Evolutionary conservation across 1,140 invertebrate genomes (phyloP), one percentile per base, ranked within the genome.

Genomic region (Trichoplusia ni): DNA sequence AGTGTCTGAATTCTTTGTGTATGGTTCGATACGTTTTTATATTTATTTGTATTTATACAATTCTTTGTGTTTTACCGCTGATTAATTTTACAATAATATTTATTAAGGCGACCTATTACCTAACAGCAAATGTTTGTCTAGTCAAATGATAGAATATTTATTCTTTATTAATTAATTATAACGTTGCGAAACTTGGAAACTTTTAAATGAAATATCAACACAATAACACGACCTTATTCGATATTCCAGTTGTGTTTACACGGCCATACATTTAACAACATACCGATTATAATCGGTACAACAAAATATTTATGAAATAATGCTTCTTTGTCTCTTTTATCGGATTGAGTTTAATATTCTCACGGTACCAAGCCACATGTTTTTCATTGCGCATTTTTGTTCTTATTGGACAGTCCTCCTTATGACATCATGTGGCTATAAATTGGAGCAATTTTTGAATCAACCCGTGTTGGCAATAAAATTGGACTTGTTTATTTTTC

Each of bases 361-460:
- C 84, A 89, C 85, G 85, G 71, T 70, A 53, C 64, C 44, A 31
- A 35, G 71, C 82, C 85, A 88, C 81, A 86, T 88, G 85, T 84
- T 84, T 77, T 81, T 81, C 73, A 79, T 77, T 78, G 79, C 76
- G 77, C 70, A 69, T 83, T 75, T 84, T 84, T 83, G 77, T 82
- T 76, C 75, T 82, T 77, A 81, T 84, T 83, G 69, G 73, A 67
- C 72, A 73, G 69, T 76, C 67, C 72, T 65, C 71, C 67, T 69
- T 75, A 83, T 84, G 81, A 79, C 80, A 83, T 86, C 82, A 86
- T 75, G 76, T 71, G 66, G 66, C 67, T 74, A 80, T 83, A 82
- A 87, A 87, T 85, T 87, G 77, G 81, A 84, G 61, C 82, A 83
- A 72, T 82, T 82, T 82, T 85, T 77, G 69, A 79, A 77, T 73